Evolutionary conservation across 2,797 vertebrate genomes (phyloP).

Genomic region (Scarus forsteni): DNA sequence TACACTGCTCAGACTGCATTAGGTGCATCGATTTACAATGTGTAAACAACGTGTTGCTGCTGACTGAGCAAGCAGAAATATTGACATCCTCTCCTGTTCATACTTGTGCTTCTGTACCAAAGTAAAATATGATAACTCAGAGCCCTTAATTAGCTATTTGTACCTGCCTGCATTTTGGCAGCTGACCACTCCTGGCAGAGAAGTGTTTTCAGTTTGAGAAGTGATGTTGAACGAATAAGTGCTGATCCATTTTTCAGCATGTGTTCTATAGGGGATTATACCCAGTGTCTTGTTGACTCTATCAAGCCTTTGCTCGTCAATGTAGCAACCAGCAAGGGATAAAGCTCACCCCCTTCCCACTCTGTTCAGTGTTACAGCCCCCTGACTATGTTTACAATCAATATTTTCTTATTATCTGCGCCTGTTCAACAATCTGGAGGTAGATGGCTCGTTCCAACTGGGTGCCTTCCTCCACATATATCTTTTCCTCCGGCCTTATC

Average conservation of each 20-base stretch:
- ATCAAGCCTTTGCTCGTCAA: conserved; percentile 35
- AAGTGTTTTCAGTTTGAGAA: conserved; percentile 26
- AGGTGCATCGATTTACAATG: conserved; percentile 73
- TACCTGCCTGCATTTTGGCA: conserved; percentile 45
- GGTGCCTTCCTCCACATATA: conserved; percentile 43
- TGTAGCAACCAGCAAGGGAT: conserved; percentile 34
- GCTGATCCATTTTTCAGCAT: conserved; percentile 38
- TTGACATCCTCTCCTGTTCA: conserved; percentile 58
- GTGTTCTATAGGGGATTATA: conserved; percentile 33
- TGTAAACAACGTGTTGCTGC: conserved; percentile 72
- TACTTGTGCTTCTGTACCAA: conserved; percentile 33
- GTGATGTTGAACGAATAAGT: conserved; percentile 41
- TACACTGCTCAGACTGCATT: conserved; percentile 72
- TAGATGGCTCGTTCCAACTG: conserved; percentile 61
- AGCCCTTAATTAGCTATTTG: conserved; percentile 69
- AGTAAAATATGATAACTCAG: conserved; percentile 42
- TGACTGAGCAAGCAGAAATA: conserved; percentile 66
- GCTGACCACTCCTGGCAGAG: conserved; percentile 31
- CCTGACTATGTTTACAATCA: conserved; percentile 72
- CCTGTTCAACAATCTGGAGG: conserved; percentile 71
- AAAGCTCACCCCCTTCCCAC: neutral
- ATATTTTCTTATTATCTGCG: conserved; percentile 76
- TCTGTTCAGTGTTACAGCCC: conserved; percentile 52
- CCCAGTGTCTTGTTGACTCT: conserved; percentile 34
- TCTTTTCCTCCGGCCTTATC: conserved; percentile 33